Percentiles rank a stretch among this genome's conserved stretches.
Evolutionary conservation across 2,113 vertebrate genomes (phyloP).

Genomic region (Sapayoa aenigma): DNA sequence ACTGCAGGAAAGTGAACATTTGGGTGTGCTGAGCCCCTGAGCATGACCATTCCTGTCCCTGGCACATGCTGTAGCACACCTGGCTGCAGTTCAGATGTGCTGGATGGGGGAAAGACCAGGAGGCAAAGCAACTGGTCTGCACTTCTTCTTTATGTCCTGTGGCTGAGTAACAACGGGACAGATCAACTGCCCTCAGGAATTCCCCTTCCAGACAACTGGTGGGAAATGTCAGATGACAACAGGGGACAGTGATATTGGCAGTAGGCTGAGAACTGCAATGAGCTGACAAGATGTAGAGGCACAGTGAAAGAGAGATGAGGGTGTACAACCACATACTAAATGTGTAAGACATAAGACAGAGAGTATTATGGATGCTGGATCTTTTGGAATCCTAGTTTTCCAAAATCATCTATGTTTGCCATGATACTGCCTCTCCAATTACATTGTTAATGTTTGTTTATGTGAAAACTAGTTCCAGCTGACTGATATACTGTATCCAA

Average conservation of each 20-base stretch:
- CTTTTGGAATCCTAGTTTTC: neutral
- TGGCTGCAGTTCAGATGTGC: neutral
- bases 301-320: neutral
- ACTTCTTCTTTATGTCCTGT: neutral
- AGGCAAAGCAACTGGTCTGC: neutral
- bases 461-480: neutral
- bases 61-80: neutral
- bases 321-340: neutral
- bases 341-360: neutral
- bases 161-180: neutral
- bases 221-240: neutral
- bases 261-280: neutral
- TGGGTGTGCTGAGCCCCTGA: neutral
- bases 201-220: neutral
- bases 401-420: neutral
- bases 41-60: rapidly evolving
- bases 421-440: neutral
- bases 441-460: neutral
- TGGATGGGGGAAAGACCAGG: neutral
- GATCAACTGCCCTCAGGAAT: neutral
- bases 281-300: neutral
- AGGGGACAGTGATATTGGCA: neutral
- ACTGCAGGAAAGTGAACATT: neutral
- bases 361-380: neutral
- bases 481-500: neutral